Evolutionary conservation across 2,888 invertebrate species (phyloP).

Genomic region (Lithophane socia): DNA sequence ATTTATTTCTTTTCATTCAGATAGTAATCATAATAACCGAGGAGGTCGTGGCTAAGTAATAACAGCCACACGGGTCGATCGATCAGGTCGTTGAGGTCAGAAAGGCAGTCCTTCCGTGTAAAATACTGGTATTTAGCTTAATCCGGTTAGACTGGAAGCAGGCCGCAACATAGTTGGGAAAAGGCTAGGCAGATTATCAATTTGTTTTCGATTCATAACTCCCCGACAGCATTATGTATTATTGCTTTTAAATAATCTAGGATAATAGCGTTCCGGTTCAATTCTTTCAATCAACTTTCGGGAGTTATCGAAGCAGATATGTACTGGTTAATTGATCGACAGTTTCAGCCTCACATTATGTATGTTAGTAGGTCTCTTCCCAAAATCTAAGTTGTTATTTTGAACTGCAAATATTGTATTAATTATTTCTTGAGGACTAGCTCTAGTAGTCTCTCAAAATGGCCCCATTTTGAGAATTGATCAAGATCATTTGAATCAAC

Average conservation of each 20-base stretch:
- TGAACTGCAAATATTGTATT: neutral
- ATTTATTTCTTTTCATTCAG: neutral
- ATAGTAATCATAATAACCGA: no score
- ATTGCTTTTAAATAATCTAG: conserved; percentile 37
- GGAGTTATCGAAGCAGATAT: conserved; percentile 32
- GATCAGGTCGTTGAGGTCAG: no score
- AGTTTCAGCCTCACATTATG: conserved; percentile 17
- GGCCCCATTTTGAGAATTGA: no score
- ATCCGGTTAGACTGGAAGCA: no score
- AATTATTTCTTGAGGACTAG: neutral
- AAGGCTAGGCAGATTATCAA: neutral
- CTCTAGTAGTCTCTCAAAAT: neutral
- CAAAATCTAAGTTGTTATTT: neutral
- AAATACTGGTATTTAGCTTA: no score
- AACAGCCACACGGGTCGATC: no score
- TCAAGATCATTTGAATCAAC: no score
- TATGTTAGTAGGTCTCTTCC: conserved; percentile 36
- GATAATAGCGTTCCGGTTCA: conserved; percentile 43
- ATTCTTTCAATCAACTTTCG: conserved; percentile 44
- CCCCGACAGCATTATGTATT: neutral
- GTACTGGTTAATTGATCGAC: conserved; percentile 20
- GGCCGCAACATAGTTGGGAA: no score
- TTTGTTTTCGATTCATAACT: conserved; percentile 22
- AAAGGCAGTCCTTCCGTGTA: no score
- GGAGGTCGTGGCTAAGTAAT: no score